Percentiles rank a stretch among this genome's conserved stretches.
phyloP scores from a whole-genome alignment of 2,888 invertebrate species.

The Troides oblongomaculatus region DNA sequence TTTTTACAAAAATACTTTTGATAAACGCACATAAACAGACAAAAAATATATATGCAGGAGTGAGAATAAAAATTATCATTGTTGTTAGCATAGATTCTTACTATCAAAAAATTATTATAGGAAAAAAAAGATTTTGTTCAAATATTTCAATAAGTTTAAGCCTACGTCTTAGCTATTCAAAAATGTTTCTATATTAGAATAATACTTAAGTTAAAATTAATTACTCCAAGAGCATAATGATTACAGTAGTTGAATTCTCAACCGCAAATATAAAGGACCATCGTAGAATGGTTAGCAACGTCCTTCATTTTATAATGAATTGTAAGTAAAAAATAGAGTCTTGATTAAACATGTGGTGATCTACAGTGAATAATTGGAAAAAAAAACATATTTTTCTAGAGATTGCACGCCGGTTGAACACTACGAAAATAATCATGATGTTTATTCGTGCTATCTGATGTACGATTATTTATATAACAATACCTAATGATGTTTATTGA shows the following conservation, averaged over 20 bases:
- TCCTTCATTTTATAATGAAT: conserved; percentile 10
- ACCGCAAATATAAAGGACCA: neutral
- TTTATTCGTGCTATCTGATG: no score
- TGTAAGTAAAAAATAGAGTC: conserved; percentile 9
- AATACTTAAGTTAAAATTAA: neutral
- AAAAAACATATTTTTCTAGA: conserved; percentile 1
- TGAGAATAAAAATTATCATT: no score
- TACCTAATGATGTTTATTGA: neutral
- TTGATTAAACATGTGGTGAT: conserved; percentile 2
- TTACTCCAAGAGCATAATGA: neutral
- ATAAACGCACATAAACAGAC: no score
- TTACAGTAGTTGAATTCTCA: neutral
- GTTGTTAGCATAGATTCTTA: no score
- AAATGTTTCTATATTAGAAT: neutral
- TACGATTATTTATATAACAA: neutral
- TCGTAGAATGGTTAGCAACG: conserved; percentile 1
- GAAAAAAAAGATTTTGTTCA: no score
- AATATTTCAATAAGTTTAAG: no score
- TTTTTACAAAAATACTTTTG: no score
- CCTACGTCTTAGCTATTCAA: neutral
- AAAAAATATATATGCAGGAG: no score
- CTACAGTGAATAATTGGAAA: neutral
- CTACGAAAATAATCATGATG: neutral
- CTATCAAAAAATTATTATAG: no score
- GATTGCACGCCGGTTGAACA: neutral